Percentiles rank a stretch among this genome's conserved stretches.
Conservation (phyloP, 2,888 invertebrate genomes). For the Halocaridina rubra region DNA sequence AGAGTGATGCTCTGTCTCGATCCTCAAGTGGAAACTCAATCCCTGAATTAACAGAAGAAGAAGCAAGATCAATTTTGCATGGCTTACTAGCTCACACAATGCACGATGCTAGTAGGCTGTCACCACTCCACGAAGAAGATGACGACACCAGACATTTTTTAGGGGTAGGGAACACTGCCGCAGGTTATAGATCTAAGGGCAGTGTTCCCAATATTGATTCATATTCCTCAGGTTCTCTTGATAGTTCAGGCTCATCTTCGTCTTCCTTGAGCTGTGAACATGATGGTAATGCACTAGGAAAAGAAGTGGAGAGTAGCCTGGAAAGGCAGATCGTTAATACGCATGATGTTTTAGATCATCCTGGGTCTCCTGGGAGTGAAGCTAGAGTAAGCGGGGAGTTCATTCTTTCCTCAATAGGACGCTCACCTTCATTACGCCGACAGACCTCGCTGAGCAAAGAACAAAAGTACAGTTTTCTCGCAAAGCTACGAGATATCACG, state of each 20-base stretch:
- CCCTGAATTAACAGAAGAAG: conserved; percentile 55
- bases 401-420: conserved; percentile 36
- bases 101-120: conserved; percentile 24
- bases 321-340: background rate
- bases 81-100: conserved; percentile 42
- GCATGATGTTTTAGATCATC: background rate
- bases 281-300: background rate
- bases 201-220: conserved; percentile 46
- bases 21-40: conserved; percentile 44
- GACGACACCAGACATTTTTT: conserved; percentile 37
- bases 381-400: conserved; percentile 46
- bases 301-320: conserved; percentile 10
- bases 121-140: conserved; percentile 47
- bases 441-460: conserved; percentile 35
- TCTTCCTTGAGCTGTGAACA: background rate
- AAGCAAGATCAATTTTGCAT: conserved; percentile 47
- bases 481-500: background rate
- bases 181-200: conserved; percentile 21
- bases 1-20: conserved; percentile 18
- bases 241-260: background rate
- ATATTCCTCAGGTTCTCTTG: conserved; percentile 29
- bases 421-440: conserved; percentile 23
- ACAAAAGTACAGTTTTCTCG: conserved; percentile 12
- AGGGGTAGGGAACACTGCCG: conserved; percentile 57
- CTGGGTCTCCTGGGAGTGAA: conserved; percentile 40